Base-by-base conservation (phyloP, 2,888 invertebrate genomes). In the Cosmia trapezina region DNA sequence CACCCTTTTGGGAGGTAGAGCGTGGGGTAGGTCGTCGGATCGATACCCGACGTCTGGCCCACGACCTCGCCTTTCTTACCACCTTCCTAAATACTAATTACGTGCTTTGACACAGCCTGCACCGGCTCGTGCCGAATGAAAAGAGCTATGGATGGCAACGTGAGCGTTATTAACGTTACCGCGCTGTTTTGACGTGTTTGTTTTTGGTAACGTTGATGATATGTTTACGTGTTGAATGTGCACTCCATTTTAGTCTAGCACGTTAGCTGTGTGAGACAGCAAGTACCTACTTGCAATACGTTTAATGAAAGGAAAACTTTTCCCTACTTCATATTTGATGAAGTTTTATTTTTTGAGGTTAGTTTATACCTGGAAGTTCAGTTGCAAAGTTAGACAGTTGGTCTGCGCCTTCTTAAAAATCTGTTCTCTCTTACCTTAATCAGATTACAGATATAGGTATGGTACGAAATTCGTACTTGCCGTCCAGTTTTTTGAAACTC, bases 11-110 rank as follows among this genome's bases (percentile, higher is more conserved):
- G 92, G 92, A 88, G 92, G 92, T 88, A 87, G 88, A 91, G 92
- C 92, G 95, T 94, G 95, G 94, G 96, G 95, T 93, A 95, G 97
- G 97, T 96, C 96, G 96, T 87, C 93, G 96, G 97, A 97, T 97
- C 97, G 97, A 97, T 97, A 97, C 96, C 95, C 96, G 96, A 96
- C 97, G 97, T 97, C 97, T 97, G 96, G 96, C 95, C 95, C 94
- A 93, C 95, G 95, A 95, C 95, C 96, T 95, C 95, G 92, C 95
- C 94, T 95, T 96, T 95, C 96, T 96, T 96, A 95, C 96, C 95
- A 96, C 96, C 96, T 96, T 96, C 96, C 96, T 96, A 96, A 96
- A 96, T 96, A 96, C 96, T 96, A 96, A 96, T 96, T 96, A 96
- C 96, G 95, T 94, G 95, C 96, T 96, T 96, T 96, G 96, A 96